These are phyloP conservation scores for Caenorhabditis sp. DNA, from an alignment of 2,888 invertebrate genomes.

Conservation along the genomic window DNA sequence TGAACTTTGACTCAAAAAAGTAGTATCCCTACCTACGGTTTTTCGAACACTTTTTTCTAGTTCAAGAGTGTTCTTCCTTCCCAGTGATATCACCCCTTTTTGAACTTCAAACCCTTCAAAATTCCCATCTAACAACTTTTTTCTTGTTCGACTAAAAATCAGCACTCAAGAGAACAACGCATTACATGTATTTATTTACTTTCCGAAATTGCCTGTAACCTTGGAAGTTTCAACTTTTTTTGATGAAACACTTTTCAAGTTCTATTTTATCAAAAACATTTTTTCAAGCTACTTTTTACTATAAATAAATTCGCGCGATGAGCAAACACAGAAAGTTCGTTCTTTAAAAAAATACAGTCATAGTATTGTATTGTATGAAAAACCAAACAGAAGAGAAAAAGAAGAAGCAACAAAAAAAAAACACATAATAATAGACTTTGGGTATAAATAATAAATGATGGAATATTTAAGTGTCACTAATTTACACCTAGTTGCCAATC, in stretches of 20 bases:
- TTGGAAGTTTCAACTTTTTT: not conserved
- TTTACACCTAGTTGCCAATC: not conserved
- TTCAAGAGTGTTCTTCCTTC: too few species aligned
- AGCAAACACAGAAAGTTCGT: too few species aligned
- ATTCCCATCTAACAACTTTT: not conserved
- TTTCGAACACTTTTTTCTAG: too few species aligned
- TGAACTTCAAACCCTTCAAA: too few species aligned
- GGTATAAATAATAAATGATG: not conserved
- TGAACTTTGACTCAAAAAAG: too few species aligned
- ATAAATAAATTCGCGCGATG: too few species aligned
- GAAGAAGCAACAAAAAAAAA: not conserved
- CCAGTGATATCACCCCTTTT: too few species aligned
- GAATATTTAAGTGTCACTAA: not conserved
- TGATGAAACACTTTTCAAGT: not conserved
- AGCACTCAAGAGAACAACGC: not conserved
- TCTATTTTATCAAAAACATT: too few species aligned
- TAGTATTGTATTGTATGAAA: too few species aligned
- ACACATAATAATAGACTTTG: not conserved
- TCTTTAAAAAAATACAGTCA: too few species aligned
- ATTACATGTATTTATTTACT: not conserved
- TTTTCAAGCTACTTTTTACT: too few species aligned
- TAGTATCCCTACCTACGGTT: too few species aligned
- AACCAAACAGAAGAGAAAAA: not conserved
- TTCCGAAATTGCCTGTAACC: not conserved
- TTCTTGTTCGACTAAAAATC: not conserved